Base-by-base conservation (phyloP, 2,888 invertebrate species). In the Diabrotica balteata region DNA sequence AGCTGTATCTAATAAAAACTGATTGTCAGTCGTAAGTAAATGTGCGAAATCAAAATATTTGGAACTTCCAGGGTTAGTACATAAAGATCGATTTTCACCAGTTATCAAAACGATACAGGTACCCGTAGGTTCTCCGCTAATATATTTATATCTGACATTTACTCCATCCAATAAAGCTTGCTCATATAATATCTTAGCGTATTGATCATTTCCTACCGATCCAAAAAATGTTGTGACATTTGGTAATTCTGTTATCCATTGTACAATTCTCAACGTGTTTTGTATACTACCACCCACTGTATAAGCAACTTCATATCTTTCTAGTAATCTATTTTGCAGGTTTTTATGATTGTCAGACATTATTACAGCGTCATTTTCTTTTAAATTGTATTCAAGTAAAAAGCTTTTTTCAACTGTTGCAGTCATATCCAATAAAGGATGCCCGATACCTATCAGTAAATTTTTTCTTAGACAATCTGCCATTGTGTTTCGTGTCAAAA, bases 31-130 rank as follows among this genome's bases (percentile, higher is more conserved):
- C 59, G 88, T 88, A 53, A 89, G 87, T 69, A 99, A 87, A 82
- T 98, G 97, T 67, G 93, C 93, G 11, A 90, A 88, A 0, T 95
- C 95, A 84, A 98, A 98, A 78, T 89, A 88, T 85, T 97, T 96
- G 0, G 99, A 98, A 8, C 99, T 98, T 17, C 95, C 97, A 71
- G 99, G 87, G 86, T 98, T 95, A 2, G 99, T 98, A 84, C 96
- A 96, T 22, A 99, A 86, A 5, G 98, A 98, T 74, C 98, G 89
- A 82, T 91, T 90, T 76, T 91, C 91, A 69, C 93, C 93, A 0
- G 97, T 97, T 60, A 98, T 90, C 10, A 98, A 87, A 51, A 98
- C 98, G 1, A 95, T 98, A 86, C 99, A 99, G 0, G 97, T 98
- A 68, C 98, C 98, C 8, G 99, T 99, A 2, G 94, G 90, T 70